Base-by-base conservation (phyloP, 2,113 vertebrate genomes). In the Stegostoma tigrinum region DNA sequence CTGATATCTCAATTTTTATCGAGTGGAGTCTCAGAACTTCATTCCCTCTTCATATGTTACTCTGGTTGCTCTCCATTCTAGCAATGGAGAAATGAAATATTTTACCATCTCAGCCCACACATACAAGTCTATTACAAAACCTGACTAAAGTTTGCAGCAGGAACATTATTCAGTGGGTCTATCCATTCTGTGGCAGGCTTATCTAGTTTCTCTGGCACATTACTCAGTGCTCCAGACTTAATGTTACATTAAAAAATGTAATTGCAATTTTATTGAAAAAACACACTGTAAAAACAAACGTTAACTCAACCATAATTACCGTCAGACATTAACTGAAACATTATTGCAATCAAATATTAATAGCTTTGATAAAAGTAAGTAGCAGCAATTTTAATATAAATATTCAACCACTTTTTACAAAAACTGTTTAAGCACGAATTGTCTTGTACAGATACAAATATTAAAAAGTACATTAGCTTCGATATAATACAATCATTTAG, bases 281-380 rank as follows among this genome's bases (percentile, higher is more conserved):
- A 93, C 61, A 93, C 89, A 67, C 89, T 34, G 42, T 93, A 93
- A 93, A 93, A 93, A 93, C 89, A 93, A 93, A 93, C 61, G 89
- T 93, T 93, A 93, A 93, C 89, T 93, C 89, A 93, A 93, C 89
- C 38, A 93, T 93, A 93, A 93, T 93, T 66, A 93, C 89, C 66
- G 89, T 93, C 89, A 93, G 89, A 93, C 89, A 93, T 93, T 93
- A 93, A 93, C 89, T 93, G 89, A 66, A 93, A 64, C 89, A 93
- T 93, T 93, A 93, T 93, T 93, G 89, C 89, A 93, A 93, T 93
- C 89, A 93, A 93, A 93, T 93, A 93, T 93, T 93, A 93, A 93
- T 93, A 66, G 89, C 89, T 93, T 66, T 91, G 30, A 61, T 61
- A 90, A 90, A 93, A 42, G 38, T 42, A 83, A 83, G 80, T 83